phyloP scores from a whole-genome alignment of 1,140 invertebrate species.

The Stegodyphus dumicola region DNA sequence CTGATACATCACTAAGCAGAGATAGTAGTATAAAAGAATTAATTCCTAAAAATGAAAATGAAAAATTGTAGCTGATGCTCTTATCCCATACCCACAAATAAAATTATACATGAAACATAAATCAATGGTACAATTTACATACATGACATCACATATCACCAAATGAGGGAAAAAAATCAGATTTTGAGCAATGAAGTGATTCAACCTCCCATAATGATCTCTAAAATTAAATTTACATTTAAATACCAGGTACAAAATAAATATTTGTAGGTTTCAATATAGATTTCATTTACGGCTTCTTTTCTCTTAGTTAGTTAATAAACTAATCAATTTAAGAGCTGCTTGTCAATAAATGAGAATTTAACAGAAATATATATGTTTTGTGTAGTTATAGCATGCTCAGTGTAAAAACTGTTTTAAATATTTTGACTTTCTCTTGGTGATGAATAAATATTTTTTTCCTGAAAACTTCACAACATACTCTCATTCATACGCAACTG shows the following conservation, averaged over 20 bases:
- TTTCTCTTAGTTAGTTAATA: too few relatives aligned
- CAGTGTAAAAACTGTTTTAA: not conserved
- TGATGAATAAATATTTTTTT: not conserved
- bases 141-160: constrained; percentile 12
- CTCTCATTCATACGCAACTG: not conserved
- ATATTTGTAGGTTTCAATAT: constrained; percentile 32
- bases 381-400: not conserved
- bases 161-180: not conserved
- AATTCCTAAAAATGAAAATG: not conserved
- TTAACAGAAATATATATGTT: too few relatives aligned
- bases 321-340: too few relatives aligned
- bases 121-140: not conserved
- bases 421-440: not conserved
- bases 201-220: not conserved
- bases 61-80: constrained; percentile 3
- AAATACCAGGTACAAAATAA: constrained; percentile 9
- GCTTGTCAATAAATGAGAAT: too few relatives aligned
- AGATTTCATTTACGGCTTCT: constrained; percentile 6
- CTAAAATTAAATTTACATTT: not conserved
- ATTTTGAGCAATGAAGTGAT: constrained; percentile 40
- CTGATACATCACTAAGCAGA: not conserved
- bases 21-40: not conserved
- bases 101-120: not conserved
- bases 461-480: not conserved
- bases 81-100: not conserved